phyloP scores from a whole-genome alignment of 2,113 vertebrate genomes.

The Gadus chalcogrammus region DNA sequence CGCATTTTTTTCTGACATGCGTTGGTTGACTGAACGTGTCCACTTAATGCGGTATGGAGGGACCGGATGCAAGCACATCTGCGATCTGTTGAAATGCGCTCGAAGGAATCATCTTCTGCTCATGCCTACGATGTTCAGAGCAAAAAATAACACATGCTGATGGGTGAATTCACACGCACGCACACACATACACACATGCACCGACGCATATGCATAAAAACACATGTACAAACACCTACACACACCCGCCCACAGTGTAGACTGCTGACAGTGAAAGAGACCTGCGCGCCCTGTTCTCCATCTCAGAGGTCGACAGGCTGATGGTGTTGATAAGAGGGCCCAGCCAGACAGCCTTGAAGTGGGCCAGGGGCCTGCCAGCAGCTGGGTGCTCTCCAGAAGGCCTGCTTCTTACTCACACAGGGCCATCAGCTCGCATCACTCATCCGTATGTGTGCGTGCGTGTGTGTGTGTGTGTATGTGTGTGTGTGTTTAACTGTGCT shows the following conservation, averaged over 20 bases:
- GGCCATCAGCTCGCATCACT: constrained; percentile 55
- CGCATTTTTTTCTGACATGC: no score
- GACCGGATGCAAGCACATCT: no score
- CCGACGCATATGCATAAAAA: background rate
- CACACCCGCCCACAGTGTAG: background rate
- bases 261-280: no score
- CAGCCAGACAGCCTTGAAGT: constrained; percentile 39
- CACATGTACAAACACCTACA: background rate
- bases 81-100: no score
- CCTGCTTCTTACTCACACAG: constrained; percentile 26
- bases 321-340: constrained; percentile 46
- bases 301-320: constrained; percentile 30
- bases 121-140: no score
- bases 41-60: no score
- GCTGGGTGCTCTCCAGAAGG: constrained; percentile 54
- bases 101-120: no score
- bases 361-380: constrained; percentile 52
- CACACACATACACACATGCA: background rate
- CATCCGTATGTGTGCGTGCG: constrained; percentile 9
- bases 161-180: no score
- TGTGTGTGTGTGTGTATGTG: background rate
- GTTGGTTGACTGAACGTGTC: no score
- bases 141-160: no score
- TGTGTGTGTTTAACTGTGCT: background rate
- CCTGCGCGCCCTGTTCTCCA: constrained; percentile 18